Evolutionary conservation across 2,888 invertebrate species (phyloP).

Genomic region (Trissonchulus sp.): DNA sequence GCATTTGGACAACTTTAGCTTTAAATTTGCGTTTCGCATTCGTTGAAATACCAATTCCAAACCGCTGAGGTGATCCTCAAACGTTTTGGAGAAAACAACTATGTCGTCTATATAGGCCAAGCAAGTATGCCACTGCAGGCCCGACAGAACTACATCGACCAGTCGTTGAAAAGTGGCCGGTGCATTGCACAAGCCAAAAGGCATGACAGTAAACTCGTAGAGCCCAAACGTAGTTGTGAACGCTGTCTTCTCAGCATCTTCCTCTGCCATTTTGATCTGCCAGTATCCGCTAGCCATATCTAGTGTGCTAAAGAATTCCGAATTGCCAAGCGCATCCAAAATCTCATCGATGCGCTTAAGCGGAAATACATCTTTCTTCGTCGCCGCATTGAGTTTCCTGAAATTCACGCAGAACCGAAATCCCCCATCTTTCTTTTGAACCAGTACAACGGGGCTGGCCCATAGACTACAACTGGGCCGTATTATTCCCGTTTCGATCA

Average conservation of each 20-base stretch:
- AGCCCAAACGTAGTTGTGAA: conserved; percentile 33
- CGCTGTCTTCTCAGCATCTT: conserved; percentile 34
- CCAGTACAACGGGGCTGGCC: background rate
- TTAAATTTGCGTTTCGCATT: background rate
- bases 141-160: background rate
- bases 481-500: conserved; percentile 2
- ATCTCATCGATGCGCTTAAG: background rate
- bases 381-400: too few species aligned
- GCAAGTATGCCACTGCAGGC: background rate
- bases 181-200: too few species aligned
- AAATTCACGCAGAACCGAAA: conserved; percentile 4
- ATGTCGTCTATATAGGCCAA: conserved; percentile 26
- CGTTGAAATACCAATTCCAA: conserved; percentile 4
- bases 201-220: conserved; percentile 35
- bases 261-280: conserved; percentile 28
- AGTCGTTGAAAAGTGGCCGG: too few species aligned
- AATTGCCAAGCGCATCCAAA: background rate
- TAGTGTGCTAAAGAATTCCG: conserved; percentile 5
- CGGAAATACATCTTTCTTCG: conserved; percentile 14
- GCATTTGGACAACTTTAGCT: conserved; percentile 17
- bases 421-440: background rate
- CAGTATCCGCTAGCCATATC: conserved; percentile 28
- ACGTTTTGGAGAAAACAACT: background rate
- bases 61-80: background rate
- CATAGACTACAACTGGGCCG: background rate